A percentile compares a stretch with the other conserved stretches of the same genome.
phyloP scores from a whole-genome alignment of 2,888 invertebrate genomes.

The Chrysotoxum bicinctum region DNA sequence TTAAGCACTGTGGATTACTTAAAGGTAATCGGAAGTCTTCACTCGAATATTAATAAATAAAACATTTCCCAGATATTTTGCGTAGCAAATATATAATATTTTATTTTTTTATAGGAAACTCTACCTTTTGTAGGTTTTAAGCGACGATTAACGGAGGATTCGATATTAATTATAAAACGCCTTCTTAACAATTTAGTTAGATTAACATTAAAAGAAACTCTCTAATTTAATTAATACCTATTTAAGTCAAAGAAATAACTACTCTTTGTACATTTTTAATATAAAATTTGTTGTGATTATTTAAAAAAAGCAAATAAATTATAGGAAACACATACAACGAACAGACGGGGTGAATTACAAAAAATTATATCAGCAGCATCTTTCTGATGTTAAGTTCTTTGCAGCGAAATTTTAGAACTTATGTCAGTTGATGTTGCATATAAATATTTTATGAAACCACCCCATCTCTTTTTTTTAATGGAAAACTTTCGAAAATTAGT shows the following conservation, averaged over 20 bases:
- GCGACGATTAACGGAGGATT: constrained; percentile 82
- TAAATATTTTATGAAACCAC: constrained; percentile 36
- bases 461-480: neutral
- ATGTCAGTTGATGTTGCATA: constrained; percentile 56
- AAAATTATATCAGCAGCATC: constrained; percentile 43
- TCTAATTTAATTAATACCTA: constrained; percentile 66
- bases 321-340: constrained; percentile 67
- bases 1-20: constrained; percentile 76
- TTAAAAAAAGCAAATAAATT: constrained; percentile 74
- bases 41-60: constrained; percentile 68
- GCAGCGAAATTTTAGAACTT: constrained; percentile 64
- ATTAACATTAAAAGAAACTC: constrained; percentile 52
- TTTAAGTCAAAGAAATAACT: constrained; percentile 56
- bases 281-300: constrained; percentile 65
- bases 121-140: constrained; percentile 45
- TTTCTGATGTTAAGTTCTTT: constrained; percentile 45
- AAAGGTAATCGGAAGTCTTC: constrained; percentile 74
- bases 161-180: constrained; percentile 73
- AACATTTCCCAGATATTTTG: constrained; percentile 36
- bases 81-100: constrained; percentile 68
- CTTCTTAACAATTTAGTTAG: constrained; percentile 55
- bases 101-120: constrained; percentile 76
- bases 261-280: constrained; percentile 65
- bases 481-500: neutral
- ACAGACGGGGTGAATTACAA: constrained; percentile 16